A percentile compares a stretch with the other conserved stretches of the same genome.
Evolutionary conservation across 2,888 invertebrate species (phyloP).

Genomic region (Dynastes tityus): DNA sequence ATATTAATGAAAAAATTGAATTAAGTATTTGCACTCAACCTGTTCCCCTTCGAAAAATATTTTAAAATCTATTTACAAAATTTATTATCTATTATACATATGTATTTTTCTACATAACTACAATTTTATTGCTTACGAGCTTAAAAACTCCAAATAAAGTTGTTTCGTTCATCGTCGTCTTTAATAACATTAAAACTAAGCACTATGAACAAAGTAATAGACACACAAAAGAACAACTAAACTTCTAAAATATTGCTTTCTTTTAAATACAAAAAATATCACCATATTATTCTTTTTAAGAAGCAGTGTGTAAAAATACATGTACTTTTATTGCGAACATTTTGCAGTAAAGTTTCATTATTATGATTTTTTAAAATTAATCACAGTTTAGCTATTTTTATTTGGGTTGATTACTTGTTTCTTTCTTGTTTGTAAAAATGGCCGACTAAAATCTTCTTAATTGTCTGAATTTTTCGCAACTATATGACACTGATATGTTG

Average conservation of each 20-base stretch:
- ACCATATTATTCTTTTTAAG: conserved; percentile 60
- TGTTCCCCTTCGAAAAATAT: conserved; percentile 48
- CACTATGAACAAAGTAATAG: conserved; percentile 37
- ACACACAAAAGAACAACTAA: conserved; percentile 50
- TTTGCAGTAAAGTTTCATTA: conserved; percentile 57
- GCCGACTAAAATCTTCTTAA: conserved; percentile 43
- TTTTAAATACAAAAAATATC: conserved; percentile 70
- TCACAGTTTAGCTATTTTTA: conserved; percentile 63
- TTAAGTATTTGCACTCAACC: conserved; percentile 30
- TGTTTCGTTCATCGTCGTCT: conserved; percentile 36
- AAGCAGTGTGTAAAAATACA: conserved; percentile 68
- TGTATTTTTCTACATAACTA: conserved; percentile 53
- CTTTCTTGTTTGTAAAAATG: conserved; percentile 39
- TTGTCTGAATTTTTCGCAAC: conserved; percentile 11
- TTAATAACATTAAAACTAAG: conserved; percentile 45
- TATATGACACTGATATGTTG: conserved; percentile 47
- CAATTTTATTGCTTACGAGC: conserved; percentile 56
- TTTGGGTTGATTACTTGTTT: conserved; percentile 41
- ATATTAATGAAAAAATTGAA: conserved; percentile 42
- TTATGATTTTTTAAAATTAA: conserved; percentile 58
- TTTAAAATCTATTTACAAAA: conserved; percentile 54
- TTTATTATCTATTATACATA: conserved; percentile 54
- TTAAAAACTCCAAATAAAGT: conserved; percentile 52
- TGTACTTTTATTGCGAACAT: conserved; percentile 66
- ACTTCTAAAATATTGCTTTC: conserved; percentile 67